Base-by-base conservation (phyloP, 1,140 invertebrate genomes). In the Luehdorfia chinensis region DNA sequence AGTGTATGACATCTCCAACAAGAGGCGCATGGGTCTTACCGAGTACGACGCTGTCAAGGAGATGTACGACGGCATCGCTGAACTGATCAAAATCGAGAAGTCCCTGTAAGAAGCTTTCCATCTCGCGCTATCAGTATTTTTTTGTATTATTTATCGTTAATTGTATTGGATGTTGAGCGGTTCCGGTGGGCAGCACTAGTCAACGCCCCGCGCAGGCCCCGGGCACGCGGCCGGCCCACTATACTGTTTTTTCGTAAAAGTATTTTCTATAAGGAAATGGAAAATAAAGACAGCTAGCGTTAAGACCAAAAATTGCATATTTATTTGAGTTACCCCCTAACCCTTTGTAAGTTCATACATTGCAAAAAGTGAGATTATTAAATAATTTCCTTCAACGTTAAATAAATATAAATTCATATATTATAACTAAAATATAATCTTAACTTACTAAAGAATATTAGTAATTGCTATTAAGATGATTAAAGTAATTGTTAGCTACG, bases 1-100 rank as follows among this genome's bases (percentile, higher is more conserved):
- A 43, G 91, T 98, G 62, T 98, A 98, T 84, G 97, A 98, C 84
- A 95, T 96, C 83, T 95, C 94, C 79, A 96, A 96, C 89, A 96
- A 96, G 89, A 90, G 94, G 64, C 93, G 94, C 80, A 94, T 96
- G 90, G 94, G 94, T 41, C 90, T 96, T 56, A 95, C 94, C 74
- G 94, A 96, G 87, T 95, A 91, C 87, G 91, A 96, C 44, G 94
- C 94, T 65, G 94, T 96, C 73, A 96, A 95, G 89, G 94, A 95
- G 87, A 96, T 96, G 94, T 91, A 95, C 88, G 94, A 96, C 71
- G 96, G 96, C 66, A 95, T 97, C 69, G 89, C 92, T 50, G 95
- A 96, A 86, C 90, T 97, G 73, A 97, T 97, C 88, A 95, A 96
- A 85, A 92, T 96, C 63, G 95, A 97, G 87, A 94, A 93, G 79